Evolutionary conservation across 2,888 invertebrate species (phyloP).

Genomic region (Eumacrocentrus americanus): DNA sequence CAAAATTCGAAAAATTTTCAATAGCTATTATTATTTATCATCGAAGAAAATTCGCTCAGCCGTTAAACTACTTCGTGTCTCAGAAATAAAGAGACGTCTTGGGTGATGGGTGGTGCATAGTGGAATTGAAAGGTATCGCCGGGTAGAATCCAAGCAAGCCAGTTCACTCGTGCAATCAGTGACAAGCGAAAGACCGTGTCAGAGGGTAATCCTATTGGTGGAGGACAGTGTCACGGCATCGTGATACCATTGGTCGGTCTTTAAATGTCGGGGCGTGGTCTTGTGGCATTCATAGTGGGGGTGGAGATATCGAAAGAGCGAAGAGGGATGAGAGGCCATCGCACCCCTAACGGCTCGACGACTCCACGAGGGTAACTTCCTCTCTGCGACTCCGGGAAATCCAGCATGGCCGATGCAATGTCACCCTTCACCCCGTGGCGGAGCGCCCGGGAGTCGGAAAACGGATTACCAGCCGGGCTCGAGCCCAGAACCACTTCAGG

Average conservation of each 20-base stretch:
- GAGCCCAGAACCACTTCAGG: constrained; percentile 49
- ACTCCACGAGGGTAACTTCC: constrained; percentile 16
- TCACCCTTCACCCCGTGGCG: not conserved
- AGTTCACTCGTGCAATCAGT: constrained; percentile 43
- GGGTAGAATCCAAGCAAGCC: not conserved
- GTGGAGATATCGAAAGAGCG: constrained; percentile 4
- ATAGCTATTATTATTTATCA: no score
- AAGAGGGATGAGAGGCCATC: constrained; percentile 1
- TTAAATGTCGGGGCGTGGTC: constrained; percentile 52
- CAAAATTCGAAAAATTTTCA: no score
- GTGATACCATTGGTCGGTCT: constrained; percentile 53
- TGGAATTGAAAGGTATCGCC: not conserved
- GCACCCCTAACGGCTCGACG: constrained; percentile 17
- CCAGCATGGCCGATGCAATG: constrained; percentile 59
- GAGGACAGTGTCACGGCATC: constrained; percentile 58
- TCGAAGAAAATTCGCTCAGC: no score
- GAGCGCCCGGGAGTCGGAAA: constrained; percentile 24
- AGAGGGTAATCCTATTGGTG: constrained; percentile 62
- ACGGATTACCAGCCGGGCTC: constrained; percentile 27
- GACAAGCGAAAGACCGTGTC: constrained; percentile 61
- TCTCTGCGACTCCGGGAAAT: constrained; percentile 35
- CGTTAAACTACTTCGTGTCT: no score
- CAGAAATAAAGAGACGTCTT: not conserved
- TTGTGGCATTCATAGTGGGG: constrained; percentile 19
- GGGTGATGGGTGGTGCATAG: not conserved